Evolutionary conservation across 1,140 invertebrate genomes (phyloP), one percentile per base, ranked within the genome.

Genomic region (Trichomalopsis sarcophagae): DNA sequence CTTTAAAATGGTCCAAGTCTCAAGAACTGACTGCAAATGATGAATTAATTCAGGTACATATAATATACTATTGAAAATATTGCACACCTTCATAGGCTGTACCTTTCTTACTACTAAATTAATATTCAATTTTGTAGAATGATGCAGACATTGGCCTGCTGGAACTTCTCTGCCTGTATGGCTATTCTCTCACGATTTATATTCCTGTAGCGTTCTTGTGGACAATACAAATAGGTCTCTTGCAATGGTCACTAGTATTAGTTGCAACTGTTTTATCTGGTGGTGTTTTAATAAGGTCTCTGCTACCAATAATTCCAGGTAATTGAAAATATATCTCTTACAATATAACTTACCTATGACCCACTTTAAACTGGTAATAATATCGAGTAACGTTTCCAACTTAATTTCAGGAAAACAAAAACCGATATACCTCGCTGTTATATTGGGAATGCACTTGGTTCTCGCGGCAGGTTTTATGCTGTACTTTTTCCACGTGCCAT

Each of bases 161-260:
- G 85, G 96, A 97, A 80, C 94, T 99, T 9, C 94, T 99, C 87
- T 99, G 98, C 92, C 94, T 99, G 2, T 99, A 99, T 92, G 98
- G 98, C 21, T 99, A 99, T 91, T 99, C 98, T 0, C 92, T 99
- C 68, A 96, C 97, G 50, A 97, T 99, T 87, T 99, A 98, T 91
- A 96, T 99, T 89, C 98, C 98, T 11, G 96, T 98, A 7, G 97
- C 98, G n/a, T 95, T 99, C 88, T 92, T 99, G 9, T 99, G 98
- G 97, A 96, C 97, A 0, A 97, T 99, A 86, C 95, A 96, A 92
- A 94, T 98, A 11, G 94, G 93, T 6, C 96, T 96, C 94, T 93
- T 99, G 23, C 98, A 98, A 89, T 99, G 98, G 98, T 88, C 96
- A 36, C 93, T 99, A 68, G 97, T 98, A 0, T 92, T 97, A 69